Evolutionary conservation across 2,888 invertebrate species (phyloP).

Genomic region (Drosophila percnosoma): DNA sequence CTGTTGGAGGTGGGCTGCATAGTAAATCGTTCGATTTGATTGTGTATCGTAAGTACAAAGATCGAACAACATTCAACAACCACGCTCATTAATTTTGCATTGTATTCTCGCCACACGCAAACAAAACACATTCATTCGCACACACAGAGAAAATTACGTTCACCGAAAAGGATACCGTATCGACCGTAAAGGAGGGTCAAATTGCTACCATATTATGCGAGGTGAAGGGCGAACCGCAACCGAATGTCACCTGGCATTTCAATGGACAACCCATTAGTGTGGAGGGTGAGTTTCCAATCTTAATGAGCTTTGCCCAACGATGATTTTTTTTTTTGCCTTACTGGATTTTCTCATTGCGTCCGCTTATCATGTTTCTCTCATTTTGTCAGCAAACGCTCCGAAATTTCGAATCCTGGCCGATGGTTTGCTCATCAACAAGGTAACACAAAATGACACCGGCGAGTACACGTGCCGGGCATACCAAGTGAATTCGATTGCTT

Average conservation of each 20-base stretch:
- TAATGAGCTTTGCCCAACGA: conserved; percentile 55
- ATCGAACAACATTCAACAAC: conserved; percentile 9
- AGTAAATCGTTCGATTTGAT: conserved; percentile 84
- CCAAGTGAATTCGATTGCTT: conserved; percentile 86
- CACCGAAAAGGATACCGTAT: conserved; percentile 86
- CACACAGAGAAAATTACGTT: conserved; percentile 86
- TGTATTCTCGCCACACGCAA: conserved; percentile 41
- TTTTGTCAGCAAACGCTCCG: conserved; percentile 63
- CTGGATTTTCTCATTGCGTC: conserved; percentile 18
- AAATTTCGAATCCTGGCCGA: conserved; percentile 86
- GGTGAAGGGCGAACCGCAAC: conserved; percentile 85
- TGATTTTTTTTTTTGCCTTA: conserved; percentile 19
- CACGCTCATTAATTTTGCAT: conserved; percentile 72
- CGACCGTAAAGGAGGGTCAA: conserved; percentile 86
- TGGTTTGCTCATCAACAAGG: conserved; percentile 87
- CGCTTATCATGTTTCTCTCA: conserved; percentile 43
- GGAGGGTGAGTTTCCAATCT: conserved; percentile 71
- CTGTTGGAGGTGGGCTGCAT: conserved; percentile 66
- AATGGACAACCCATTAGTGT: conserved; percentile 84
- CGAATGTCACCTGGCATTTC: conserved; percentile 85
- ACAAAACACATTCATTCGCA: neutral
- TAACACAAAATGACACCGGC: conserved; percentile 86
- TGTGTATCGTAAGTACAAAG: conserved; percentile 84
- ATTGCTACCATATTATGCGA: conserved; percentile 85
- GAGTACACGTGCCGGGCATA: conserved; percentile 87